phyloP scores from a whole-genome alignment of 2,113 vertebrate genomes.

The Pongo pygmaeus region DNA sequence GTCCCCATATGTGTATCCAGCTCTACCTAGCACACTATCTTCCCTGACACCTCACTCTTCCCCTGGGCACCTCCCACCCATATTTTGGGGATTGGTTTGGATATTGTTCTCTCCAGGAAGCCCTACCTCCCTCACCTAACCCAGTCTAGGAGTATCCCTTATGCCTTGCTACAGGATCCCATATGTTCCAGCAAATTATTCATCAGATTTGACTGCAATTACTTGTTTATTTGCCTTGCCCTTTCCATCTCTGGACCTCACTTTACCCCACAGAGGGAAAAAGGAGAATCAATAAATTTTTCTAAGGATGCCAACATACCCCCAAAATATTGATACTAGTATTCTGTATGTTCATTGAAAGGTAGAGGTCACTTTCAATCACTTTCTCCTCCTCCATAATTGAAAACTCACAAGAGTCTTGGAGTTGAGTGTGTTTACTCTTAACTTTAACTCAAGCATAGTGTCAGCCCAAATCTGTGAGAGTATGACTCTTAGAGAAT shows the following conservation, averaged over 20 bases:
- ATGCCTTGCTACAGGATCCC: no score
- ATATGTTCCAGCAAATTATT: no score
- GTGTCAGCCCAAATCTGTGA: rapidly evolving
- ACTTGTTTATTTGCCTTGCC: neutral
- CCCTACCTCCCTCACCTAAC: no score
- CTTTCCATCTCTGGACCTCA: no score
- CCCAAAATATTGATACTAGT: neutral
- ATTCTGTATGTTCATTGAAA: no score
- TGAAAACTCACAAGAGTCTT: neutral
- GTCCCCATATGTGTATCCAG: neutral
- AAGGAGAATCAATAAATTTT: no score
- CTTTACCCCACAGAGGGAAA: no score
- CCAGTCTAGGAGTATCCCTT: no score
- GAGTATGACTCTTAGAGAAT: no score
- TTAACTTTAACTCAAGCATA: no score
- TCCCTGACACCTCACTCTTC: neutral
- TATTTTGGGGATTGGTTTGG: neutral
- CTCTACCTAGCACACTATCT: neutral
- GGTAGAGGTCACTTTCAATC: neutral
- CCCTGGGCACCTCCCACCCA: neutral
- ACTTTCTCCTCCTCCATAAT: neutral
- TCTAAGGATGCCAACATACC: neutral
- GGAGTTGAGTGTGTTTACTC: rapidly evolving
- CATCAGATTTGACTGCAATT: neutral
- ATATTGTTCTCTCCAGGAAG: neutral